phyloP scores from a whole-genome alignment of 2,888 invertebrate genomes.

The Atrina japonica region DNA sequence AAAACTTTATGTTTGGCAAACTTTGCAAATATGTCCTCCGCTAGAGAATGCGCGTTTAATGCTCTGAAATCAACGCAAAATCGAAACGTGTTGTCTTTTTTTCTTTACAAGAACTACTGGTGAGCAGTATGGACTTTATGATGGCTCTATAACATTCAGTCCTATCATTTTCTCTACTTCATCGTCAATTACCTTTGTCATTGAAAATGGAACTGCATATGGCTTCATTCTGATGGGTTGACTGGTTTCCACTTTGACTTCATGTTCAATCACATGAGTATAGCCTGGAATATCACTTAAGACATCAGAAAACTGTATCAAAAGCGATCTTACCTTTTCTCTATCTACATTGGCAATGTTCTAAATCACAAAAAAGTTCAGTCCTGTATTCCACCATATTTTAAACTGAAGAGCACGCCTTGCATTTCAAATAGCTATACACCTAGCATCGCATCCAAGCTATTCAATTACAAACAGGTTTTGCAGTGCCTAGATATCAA shows the following conservation, averaged over 20 bases:
- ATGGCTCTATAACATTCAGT: conserved; percentile 12
- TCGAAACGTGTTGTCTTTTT: conserved; percentile 44
- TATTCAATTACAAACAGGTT: too few relatives aligned
- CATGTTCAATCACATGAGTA: conserved; percentile 16
- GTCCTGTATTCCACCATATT: too few relatives aligned
- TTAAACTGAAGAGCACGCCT: too few relatives aligned
- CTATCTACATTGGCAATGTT: too few relatives aligned
- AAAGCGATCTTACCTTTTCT: conserved; percentile 19
- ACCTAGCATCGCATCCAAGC: too few relatives aligned
- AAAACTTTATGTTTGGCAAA: background rate
- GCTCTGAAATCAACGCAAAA: conserved; percentile 55
- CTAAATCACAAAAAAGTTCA: too few relatives aligned
- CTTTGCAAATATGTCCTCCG: conserved; percentile 5
- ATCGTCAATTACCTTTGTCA: conserved; percentile 36
- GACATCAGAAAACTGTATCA: conserved; percentile 24
- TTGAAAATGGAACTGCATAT: conserved; percentile 47
- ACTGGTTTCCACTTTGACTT: background rate
- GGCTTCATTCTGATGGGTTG: conserved; percentile 10
- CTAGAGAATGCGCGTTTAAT: conserved; percentile 47
- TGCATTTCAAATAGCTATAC: too few relatives aligned
- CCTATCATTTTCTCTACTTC: conserved; percentile 6
- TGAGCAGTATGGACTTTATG: conserved; percentile 14
- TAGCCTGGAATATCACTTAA: conserved; percentile 28
- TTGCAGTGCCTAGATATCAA: too few relatives aligned
- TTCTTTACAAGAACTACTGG: conserved; percentile 38